Evolutionary conservation across 53 echinoderm and acorn worm species (phyloP).

Genomic region (Paracentrotus lividus): DNA sequence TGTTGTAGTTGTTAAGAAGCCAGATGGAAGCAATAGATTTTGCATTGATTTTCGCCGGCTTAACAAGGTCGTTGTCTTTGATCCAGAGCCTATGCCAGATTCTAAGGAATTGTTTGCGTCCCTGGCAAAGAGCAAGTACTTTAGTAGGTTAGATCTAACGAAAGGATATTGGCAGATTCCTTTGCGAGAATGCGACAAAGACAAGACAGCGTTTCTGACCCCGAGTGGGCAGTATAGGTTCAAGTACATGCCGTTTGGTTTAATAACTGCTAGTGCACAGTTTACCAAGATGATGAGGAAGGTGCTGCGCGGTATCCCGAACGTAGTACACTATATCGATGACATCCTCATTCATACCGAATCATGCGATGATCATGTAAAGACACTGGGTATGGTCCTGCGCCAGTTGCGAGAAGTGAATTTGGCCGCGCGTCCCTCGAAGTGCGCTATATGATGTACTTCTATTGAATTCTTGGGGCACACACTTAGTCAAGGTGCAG

Average conservation of each 20-base stretch:
- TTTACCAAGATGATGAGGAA: slow-evolving; percentile 79
- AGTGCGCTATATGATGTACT: slow-evolving; percentile 71
- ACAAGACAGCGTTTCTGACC: slow-evolving; percentile 76
- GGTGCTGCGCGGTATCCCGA: slow-evolving; percentile 72
- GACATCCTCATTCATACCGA: slow-evolving; percentile 78
- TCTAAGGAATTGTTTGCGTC: slow-evolving; percentile 77
- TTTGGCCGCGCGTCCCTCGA: slow-evolving; percentile 73
- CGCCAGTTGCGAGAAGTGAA: slow-evolving; percentile 62
- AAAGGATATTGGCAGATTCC: slow-evolving; percentile 85
- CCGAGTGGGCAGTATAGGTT: slow-evolving; percentile 78
- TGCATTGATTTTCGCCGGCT: slow-evolving; percentile 78
- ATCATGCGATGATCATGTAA: slow-evolving; percentile 77
- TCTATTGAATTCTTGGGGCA: slow-evolving; percentile 81
- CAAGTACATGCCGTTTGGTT: slow-evolving; percentile 84
- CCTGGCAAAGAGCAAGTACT: slow-evolving; percentile 67
- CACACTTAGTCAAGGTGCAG: slow-evolving; percentile 61
- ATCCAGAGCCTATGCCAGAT: slow-evolving; percentile 79
- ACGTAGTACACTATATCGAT: slow-evolving; percentile 80
- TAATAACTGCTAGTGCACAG: slow-evolving; percentile 79
- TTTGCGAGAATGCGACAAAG: slow-evolving; percentile 71
- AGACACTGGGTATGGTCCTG: slow-evolving; percentile 63
- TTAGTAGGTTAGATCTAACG: slow-evolving; percentile 73
- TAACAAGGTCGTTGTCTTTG: slow-evolving; percentile 77
- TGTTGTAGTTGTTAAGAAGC: slow-evolving; percentile 71
- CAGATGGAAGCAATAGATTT: slow-evolving; percentile 78